These are phyloP conservation scores for Dromaius novaehollandiae DNA, from an alignment of 2,113 vertebrate species.

Conservation along the genomic window DNA sequence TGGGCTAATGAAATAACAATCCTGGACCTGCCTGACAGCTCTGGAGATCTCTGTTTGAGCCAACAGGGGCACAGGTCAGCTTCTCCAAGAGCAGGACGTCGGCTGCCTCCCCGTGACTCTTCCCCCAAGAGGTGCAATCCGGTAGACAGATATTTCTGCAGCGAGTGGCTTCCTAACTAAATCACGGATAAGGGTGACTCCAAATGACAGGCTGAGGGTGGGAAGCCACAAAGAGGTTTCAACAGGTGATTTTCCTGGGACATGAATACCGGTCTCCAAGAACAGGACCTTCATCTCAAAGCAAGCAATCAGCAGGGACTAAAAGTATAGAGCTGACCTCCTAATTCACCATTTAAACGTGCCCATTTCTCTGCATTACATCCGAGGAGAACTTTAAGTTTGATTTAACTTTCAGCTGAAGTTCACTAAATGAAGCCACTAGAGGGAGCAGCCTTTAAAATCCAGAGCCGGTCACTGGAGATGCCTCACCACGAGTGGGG, in stretches of 20 bases:
- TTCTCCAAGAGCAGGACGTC: background rate
- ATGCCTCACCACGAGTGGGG: rapidly evolving
- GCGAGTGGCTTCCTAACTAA: background rate
- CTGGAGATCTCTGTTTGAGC: background rate
- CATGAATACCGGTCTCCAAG: background rate
- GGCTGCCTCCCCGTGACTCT: background rate
- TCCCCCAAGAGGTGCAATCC: background rate
- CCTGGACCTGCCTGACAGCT: background rate
- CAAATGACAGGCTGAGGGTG: background rate
- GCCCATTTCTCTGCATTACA: background rate
- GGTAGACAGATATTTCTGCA: background rate
- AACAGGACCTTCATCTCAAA: background rate
- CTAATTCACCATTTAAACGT: background rate
- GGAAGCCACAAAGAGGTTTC: background rate
- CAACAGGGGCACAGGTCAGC: background rate
- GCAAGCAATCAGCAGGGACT: background rate
- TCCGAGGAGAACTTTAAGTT: background rate
- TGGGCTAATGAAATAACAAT: background rate
- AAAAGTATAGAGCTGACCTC: background rate
- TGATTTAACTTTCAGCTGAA: background rate
- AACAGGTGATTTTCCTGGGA: background rate
- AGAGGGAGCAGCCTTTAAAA: conserved; percentile 46
- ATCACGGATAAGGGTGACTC: background rate
- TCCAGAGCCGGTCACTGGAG: background rate
- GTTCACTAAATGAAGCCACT: background rate